These are phyloP conservation scores for Passer montanus DNA, from an alignment of 2,113 vertebrate species.

Conservation along the genomic window DNA sequence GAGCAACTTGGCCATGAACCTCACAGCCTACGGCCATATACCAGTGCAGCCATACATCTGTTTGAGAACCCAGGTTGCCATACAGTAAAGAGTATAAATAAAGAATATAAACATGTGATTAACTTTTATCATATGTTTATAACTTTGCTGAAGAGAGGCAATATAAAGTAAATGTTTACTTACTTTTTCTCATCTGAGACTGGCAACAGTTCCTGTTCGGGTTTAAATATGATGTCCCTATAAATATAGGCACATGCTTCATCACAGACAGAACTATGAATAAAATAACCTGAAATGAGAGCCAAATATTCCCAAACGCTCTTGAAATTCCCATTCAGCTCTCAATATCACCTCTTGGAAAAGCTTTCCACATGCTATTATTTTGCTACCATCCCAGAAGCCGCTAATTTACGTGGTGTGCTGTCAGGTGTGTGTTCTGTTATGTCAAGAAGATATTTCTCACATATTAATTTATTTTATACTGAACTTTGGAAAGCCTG, in stretches of 20 bases:
- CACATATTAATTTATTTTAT: conserved; percentile 34
- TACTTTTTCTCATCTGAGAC: neutral
- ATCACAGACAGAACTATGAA: conserved; percentile 8
- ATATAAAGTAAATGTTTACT: neutral
- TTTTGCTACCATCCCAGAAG: neutral
- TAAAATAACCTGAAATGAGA: conserved; percentile 34
- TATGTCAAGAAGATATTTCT: conserved; percentile 3
- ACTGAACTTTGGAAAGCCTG: conserved; percentile 11
- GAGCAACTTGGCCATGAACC: neutral
- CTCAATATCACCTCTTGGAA: neutral
- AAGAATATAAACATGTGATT: neutral
- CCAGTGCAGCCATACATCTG: neutral
- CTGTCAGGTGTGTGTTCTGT: neutral
- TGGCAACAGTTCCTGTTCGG: neutral
- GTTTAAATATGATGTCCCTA: neutral
- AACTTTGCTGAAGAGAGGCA: neutral
- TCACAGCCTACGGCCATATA: neutral
- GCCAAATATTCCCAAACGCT: neutral
- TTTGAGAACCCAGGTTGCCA: neutral
- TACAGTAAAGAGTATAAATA: neutral
- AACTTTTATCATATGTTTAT: neutral
- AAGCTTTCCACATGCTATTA: neutral
- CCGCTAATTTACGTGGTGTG: neutral
- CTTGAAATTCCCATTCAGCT: neutral
- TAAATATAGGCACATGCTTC: neutral